Conservation (phyloP, 1,140 invertebrate species). For the Drosophila mojavensis region DNA sequence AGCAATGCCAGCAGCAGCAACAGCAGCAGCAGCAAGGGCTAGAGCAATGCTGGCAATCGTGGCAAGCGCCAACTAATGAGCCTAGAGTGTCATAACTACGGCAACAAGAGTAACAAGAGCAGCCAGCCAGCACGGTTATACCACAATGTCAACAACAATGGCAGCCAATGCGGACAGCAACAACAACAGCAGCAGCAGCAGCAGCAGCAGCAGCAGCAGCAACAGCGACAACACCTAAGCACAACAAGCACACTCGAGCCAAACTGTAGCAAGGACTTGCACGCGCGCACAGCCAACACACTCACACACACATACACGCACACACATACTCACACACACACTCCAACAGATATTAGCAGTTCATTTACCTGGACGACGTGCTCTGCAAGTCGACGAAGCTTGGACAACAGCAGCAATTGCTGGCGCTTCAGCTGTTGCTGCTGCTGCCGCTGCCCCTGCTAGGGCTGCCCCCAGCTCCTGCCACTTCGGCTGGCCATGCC, state of each 20-base stretch:
- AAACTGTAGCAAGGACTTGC: constrained; percentile 31
- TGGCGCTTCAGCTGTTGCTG: neutral
- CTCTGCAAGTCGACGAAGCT: constrained; percentile 40
- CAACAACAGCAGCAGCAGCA: constrained; percentile 8
- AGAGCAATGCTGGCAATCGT: constrained; percentile 57
- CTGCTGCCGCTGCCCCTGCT: too few species aligned
- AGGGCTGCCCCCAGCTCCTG: constrained; percentile 5
- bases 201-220: constrained; percentile 15
- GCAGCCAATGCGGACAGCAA: constrained; percentile 22
- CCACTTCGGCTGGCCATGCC: constrained; percentile 35
- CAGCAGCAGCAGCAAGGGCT: neutral
- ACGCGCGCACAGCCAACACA: constrained; percentile 18
- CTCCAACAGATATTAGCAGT: constrained; percentile 52
- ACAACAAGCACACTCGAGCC: constrained; percentile 56
- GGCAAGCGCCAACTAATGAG: constrained; percentile 78
- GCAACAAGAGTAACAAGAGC: constrained; percentile 23
- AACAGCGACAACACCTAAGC: constrained; percentile 62
- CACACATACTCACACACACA: constrained; percentile 1
- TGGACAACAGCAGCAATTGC: constrained; percentile 24
- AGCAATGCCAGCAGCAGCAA: constrained; percentile 27
- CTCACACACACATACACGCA: constrained; percentile 11
- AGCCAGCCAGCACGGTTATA: constrained; percentile 37
- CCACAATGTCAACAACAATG: constrained; percentile 53
- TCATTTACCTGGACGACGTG: constrained; percentile 76
- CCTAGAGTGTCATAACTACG: constrained; percentile 76